Evolutionary conservation across 2,113 vertebrate genomes (phyloP).

Genomic region (Dascyllus trimaculatus): DNA sequence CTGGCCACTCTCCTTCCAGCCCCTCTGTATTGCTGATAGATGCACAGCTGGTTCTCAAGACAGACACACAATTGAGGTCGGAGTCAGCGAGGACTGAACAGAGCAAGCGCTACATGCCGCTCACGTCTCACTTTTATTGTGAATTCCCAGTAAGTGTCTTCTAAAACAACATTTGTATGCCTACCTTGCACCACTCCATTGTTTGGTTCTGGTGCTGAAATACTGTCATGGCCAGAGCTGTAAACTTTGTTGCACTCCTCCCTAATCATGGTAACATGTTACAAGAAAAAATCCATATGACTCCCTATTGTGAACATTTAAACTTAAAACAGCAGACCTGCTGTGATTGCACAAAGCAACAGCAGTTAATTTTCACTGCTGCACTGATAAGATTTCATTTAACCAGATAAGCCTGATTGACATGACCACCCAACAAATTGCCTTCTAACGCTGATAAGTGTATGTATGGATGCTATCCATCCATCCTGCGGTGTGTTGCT

Average conservation of each 20-base stretch:
- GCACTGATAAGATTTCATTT: conserved; percentile 19
- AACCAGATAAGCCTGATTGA: conserved; percentile 10
- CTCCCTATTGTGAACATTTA: conserved; percentile 21
- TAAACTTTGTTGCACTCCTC: conserved; percentile 11
- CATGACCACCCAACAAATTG: background rate
- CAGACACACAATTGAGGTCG: background rate
- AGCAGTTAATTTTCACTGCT: conserved; percentile 3
- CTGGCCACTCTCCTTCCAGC: conserved; percentile 1
- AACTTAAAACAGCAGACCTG: conserved; percentile 14
- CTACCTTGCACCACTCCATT: background rate
- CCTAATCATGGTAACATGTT: conserved; percentile 18
- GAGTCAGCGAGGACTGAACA: conserved; percentile 2
- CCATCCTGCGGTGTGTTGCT: background rate
- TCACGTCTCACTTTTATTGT: too few relatives aligned
- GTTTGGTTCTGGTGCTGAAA: background rate
- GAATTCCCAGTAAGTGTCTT: background rate
- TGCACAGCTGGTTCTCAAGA: background rate
- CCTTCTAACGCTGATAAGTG: conserved; percentile 2
- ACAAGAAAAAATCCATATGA: conserved; percentile 41
- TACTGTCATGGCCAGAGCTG: conserved; percentile 14
- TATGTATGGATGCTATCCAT: background rate
- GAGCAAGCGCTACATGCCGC: background rate
- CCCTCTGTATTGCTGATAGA: background rate
- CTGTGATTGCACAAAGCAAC: conserved; percentile 27
- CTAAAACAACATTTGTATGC: background rate